Conservation (phyloP, 2,888 invertebrate species). For the Hyalella azteca region DNA sequence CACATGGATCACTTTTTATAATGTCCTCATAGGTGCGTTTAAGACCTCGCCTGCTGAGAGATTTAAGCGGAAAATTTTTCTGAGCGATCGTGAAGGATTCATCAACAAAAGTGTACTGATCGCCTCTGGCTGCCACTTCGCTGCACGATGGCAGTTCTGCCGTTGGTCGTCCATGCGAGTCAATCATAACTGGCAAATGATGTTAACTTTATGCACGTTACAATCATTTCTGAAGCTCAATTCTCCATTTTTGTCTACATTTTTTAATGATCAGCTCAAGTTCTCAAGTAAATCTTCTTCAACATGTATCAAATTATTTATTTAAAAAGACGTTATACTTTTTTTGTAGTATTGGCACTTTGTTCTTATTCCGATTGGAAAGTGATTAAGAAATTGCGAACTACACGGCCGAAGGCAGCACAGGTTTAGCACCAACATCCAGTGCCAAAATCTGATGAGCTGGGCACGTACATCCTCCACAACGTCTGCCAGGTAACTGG, state of each 20-base stretch:
- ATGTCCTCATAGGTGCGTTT: slow-evolving; percentile 3
- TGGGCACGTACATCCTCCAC: slow-evolving; percentile 8
- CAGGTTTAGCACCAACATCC: background rate
- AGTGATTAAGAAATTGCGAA: no score
- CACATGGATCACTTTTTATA: background rate
- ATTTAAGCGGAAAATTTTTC: background rate
- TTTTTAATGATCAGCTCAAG: no score
- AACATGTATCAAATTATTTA: no score
- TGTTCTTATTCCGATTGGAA: no score
- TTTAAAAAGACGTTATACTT: no score
- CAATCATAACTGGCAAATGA: slow-evolving; percentile 17
- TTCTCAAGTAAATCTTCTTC: no score
- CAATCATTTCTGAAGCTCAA: no score
- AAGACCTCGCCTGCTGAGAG: background rate
- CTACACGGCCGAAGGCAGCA: no score
- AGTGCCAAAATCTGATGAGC: slow-evolving; percentile 12
- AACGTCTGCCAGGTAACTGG: slow-evolving; percentile 5
- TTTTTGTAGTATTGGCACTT: no score
- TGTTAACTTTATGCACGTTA: no score
- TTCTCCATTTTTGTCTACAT: no score
- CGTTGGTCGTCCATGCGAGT: slow-evolving; percentile 2
- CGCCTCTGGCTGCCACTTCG: background rate
- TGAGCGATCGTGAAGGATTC: background rate
- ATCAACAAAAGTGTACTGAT: slow-evolving; percentile 13
- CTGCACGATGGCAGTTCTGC: background rate